Percentiles rank a stretch among this genome's conserved stretches.
Evolutionary conservation across 2,888 invertebrate species (phyloP).

Genomic region (Panzeria rudis): DNA sequence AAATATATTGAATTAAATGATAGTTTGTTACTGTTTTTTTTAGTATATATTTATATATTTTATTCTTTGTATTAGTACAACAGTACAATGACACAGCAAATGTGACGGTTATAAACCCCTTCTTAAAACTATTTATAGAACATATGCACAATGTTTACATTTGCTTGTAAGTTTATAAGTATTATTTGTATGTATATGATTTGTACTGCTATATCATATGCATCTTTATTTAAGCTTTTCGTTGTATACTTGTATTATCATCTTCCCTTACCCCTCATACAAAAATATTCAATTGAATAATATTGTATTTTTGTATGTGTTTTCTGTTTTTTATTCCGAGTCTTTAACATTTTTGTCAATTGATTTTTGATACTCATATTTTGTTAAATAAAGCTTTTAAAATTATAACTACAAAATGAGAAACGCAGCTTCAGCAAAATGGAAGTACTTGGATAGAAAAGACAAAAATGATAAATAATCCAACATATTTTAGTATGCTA

Average conservation of each 20-base stretch:
- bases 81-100: conserved; percentile 77
- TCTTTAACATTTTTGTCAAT: conserved; percentile 15
- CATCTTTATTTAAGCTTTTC: conserved; percentile 48
- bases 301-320: too few species aligned
- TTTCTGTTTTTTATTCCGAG: not conserved
- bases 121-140: conserved; percentile 60
- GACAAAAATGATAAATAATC: not conserved
- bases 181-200: conserved; percentile 13
- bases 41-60: conserved; percentile 39
- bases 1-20: conserved; percentile 52
- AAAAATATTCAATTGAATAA: too few species aligned
- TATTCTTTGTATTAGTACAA: conserved; percentile 31
- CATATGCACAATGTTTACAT: not conserved
- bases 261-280: not conserved
- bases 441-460: not conserved
- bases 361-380: not conserved
- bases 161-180: not conserved
- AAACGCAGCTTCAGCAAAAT: not conserved
- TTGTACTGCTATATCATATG: conserved; percentile 9
- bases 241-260: conserved; percentile 22
- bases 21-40: conserved; percentile 71
- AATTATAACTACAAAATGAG: not conserved
- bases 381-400: not conserved
- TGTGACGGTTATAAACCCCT: conserved; percentile 68
- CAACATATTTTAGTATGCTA: not conserved